A percentile compares a stretch with the other conserved stretches of the same genome.
phyloP scores from a whole-genome alignment of 1,140 invertebrate species.

The Ylistrum balloti region DNA sequence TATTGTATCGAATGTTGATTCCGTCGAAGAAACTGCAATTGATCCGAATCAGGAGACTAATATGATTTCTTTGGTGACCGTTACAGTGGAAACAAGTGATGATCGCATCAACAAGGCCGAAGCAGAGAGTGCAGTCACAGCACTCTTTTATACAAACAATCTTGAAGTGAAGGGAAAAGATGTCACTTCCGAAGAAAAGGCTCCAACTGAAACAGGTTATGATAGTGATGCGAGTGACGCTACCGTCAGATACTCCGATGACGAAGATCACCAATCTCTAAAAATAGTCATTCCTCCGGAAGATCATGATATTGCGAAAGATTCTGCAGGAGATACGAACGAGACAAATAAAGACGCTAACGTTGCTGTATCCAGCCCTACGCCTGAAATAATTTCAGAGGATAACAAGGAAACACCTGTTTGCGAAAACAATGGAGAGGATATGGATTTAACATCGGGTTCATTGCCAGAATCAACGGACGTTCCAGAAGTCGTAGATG shows the following conservation, averaged over 20 bases:
- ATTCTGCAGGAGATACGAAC: neutral
- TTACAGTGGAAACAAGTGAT: neutral
- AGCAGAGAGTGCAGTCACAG: neutral
- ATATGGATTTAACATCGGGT: neutral
- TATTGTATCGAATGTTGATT: neutral
- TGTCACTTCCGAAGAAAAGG: neutral
- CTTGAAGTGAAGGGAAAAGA: neutral
- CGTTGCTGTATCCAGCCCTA: neutral
- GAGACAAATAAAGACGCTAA: neutral
- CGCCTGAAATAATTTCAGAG: neutral
- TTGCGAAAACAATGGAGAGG: neutral
- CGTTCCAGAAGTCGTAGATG: neutral
- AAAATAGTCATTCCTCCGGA: neutral
- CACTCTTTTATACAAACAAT: neutral
- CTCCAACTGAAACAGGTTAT: neutral
- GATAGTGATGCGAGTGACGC: constrained; percentile 17
- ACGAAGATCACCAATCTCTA: neutral
- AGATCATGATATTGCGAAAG: neutral
- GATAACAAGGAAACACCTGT: neutral
- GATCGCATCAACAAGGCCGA: neutral
- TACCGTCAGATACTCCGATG: neutral
- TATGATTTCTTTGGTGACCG: neutral
- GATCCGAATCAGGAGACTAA: neutral
- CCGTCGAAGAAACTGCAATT: neutral
- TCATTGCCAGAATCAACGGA: neutral